Conservation (phyloP, 2,888 invertebrate genomes). For the Chrysina gloriosa region DNA sequence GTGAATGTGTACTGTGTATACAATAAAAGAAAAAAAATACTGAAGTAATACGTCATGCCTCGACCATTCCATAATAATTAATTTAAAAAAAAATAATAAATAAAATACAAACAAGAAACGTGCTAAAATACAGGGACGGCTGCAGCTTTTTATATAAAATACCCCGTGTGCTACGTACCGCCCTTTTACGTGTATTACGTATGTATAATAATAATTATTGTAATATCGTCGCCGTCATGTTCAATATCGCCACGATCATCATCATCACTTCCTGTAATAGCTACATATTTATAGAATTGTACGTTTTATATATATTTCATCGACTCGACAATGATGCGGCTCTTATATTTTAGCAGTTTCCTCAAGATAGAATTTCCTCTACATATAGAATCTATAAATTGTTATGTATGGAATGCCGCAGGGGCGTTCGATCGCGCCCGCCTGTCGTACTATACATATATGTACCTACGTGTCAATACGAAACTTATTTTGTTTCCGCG, state of each 20-base stretch:
- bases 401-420: constrained; percentile 61
- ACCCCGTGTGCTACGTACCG: constrained; percentile 8
- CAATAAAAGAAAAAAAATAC: constrained; percentile 52
- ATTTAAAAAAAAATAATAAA: constrained; percentile 25
- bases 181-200: no score
- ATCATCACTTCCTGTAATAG: neutral
- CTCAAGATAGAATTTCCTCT: constrained; percentile 54
- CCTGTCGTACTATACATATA: no score
- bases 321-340: constrained; percentile 27
- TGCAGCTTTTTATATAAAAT: constrained; percentile 26
- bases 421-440: constrained; percentile 25
- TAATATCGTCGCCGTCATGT: neutral
- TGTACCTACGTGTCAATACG: constrained; percentile 44
- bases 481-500: neutral
- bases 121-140: constrained; percentile 38
- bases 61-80: constrained; percentile 59
- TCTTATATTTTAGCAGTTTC: constrained; percentile 40
- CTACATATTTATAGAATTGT: neutral
- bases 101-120: constrained; percentile 14
- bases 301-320: neutral
- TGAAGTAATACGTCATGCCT: constrained; percentile 55
- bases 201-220: neutral
- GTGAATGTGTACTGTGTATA: constrained; percentile 55
- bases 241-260: neutral
- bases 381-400: constrained; percentile 61